A percentile compares a stretch with the other conserved stretches of the same genome.
Evolutionary conservation across 2,797 vertebrate species (phyloP).

Genomic region (Melanotaenia nigrans): DNA sequence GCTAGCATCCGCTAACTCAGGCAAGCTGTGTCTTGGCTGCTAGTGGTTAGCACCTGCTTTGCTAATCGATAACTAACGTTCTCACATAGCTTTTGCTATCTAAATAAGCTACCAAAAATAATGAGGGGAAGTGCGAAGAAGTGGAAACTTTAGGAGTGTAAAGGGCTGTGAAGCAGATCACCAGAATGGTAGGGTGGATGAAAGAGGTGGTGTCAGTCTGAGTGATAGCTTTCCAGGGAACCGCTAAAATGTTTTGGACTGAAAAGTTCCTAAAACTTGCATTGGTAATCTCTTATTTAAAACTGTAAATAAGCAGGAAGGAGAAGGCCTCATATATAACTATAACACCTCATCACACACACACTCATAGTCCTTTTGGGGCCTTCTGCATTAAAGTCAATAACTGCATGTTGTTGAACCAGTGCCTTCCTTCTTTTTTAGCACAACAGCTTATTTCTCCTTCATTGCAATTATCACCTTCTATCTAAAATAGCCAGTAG

Average conservation of each 20-base stretch:
- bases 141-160: background rate
- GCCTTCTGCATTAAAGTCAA: slow-evolving; percentile 48
- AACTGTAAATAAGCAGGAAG: slow-evolving; percentile 52
- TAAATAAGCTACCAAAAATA: too few relatives aligned
- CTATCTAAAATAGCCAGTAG: slow-evolving; percentile 20
- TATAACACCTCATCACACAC: slow-evolving; percentile 28
- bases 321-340: slow-evolving; percentile 64
- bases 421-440: too few relatives aligned
- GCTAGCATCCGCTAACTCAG: too few relatives aligned
- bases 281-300: slow-evolving; percentile 66
- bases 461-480: background rate
- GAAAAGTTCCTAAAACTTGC: slow-evolving; percentile 69
- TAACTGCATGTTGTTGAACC: background rate
- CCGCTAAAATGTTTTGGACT: slow-evolving; percentile 59
- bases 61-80: too few relatives aligned
- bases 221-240: slow-evolving; percentile 46
- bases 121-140: background rate
- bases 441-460: background rate
- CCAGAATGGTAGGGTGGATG: slow-evolving; percentile 4
- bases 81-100: too few relatives aligned
- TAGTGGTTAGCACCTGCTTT: too few relatives aligned
- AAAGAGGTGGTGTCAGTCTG: slow-evolving; percentile 19
- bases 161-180: slow-evolving; percentile 11
- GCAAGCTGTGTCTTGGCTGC: too few relatives aligned
- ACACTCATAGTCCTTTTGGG: slow-evolving; percentile 24